These are phyloP conservation scores for Pachycephala philippinensis DNA, from an alignment of 2,113 vertebrate genomes.

Conservation along the genomic window DNA sequence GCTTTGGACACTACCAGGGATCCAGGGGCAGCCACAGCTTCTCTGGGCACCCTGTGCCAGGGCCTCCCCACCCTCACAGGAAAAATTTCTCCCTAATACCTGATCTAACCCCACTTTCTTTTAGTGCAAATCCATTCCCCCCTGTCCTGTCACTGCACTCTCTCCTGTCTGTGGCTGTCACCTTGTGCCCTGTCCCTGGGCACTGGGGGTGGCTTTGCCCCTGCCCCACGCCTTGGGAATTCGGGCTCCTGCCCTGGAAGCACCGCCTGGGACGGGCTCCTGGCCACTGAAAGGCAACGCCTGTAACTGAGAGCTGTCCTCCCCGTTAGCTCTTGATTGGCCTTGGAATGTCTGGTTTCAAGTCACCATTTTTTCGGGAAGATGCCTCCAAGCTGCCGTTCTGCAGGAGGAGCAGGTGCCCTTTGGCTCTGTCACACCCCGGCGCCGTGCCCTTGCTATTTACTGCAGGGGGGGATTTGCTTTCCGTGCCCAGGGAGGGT, in stretches of 20 bases:
- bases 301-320: slow-evolving; percentile 28
- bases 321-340: background rate
- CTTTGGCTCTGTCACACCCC: slow-evolving; percentile 23
- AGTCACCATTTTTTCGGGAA: slow-evolving; percentile 31
- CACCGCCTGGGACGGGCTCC: background rate
- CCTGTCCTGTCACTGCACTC: background rate
- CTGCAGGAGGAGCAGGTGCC: slow-evolving; percentile 36
- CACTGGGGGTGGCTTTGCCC: background rate
- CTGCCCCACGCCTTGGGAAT: background rate
- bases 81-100: background rate
- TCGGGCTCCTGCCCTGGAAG: background rate
- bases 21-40: background rate
- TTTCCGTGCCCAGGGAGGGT: background rate
- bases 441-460: slow-evolving; percentile 15
- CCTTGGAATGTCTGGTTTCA: slow-evolving; percentile 9
- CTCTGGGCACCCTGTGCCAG: background rate
- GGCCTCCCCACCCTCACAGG: background rate
- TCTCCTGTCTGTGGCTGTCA: background rate
- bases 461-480: slow-evolving; percentile 31
- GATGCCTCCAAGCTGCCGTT: background rate
- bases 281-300: background rate
- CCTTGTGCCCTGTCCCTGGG: background rate
- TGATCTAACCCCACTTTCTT: background rate
- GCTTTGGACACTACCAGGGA: background rate
- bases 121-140: too few species aligned